Percentiles rank a stretch among this genome's conserved stretches.
Evolutionary conservation across 2,113 vertebrate species (phyloP).

Genomic region (Embiotoca jacksoni): DNA sequence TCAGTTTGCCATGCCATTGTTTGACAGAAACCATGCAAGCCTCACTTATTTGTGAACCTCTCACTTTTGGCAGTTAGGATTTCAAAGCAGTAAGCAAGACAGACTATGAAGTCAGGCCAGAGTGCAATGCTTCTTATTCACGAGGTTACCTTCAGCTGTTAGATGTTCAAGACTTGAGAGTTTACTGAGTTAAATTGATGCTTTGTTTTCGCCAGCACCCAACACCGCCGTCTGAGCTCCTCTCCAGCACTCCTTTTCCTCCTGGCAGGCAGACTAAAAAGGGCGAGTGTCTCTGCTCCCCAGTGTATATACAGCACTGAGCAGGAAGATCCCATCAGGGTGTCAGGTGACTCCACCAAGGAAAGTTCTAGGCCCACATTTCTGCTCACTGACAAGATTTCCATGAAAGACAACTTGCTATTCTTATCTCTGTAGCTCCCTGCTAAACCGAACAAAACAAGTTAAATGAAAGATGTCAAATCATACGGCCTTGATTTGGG

Average conservation of each 20-base stretch:
- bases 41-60: conserved; percentile 3
- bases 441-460: neutral
- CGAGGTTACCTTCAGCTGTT: conserved; percentile 80
- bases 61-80: conserved; percentile 27
- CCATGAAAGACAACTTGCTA: conserved; percentile 32
- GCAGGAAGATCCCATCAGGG: conserved; percentile 62
- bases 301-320: conserved; percentile 71
- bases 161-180: conserved; percentile 66
- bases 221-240: conserved; percentile 47
- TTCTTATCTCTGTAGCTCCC: neutral
- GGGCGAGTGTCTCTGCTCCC: conserved; percentile 57
- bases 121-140: conserved; percentile 47
- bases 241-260: conserved; percentile 60
- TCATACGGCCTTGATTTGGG: neutral
- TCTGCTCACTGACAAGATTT: conserved; percentile 40
- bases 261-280: conserved; percentile 68
- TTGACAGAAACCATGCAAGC: conserved; percentile 60
- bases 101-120: conserved; percentile 56
- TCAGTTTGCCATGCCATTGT: conserved; percentile 28
- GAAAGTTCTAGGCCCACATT: conserved; percentile 80
- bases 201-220: conserved; percentile 41
- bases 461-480: neutral
- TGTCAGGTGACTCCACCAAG: conserved; percentile 80
- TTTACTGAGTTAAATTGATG: conserved; percentile 61
- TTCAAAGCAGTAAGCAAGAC: conserved; percentile 67